Conservation (phyloP, 2,888 invertebrate genomes). For the Callosobruchus maculatus region DNA sequence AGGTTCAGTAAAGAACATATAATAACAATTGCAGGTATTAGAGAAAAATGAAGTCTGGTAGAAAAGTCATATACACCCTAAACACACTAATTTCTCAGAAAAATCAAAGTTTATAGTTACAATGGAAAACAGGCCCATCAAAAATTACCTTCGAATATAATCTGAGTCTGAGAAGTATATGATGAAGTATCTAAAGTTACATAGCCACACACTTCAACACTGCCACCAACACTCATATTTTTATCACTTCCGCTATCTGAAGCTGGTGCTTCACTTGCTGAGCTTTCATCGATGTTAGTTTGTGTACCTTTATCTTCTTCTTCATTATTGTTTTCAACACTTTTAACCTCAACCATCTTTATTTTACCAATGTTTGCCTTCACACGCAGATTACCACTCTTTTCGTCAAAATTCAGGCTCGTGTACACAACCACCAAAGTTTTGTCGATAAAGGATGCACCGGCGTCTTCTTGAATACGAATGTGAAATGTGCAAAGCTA, state of each 20-base stretch:
- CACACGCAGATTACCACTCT: too few species aligned
- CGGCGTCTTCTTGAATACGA: background rate
- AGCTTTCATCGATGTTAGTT: background rate
- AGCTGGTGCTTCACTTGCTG: background rate
- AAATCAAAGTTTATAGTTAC: too few species aligned
- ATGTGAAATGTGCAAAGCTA: too few species aligned
- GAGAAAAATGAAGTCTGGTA: too few species aligned
- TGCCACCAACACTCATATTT: background rate
- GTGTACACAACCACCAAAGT: background rate
- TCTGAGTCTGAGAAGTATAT: background rate
- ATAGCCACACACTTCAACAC: background rate
- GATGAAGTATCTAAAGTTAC: background rate
- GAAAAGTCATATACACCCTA: too few species aligned
- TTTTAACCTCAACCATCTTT: conserved; percentile 7
- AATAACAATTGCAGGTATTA: too few species aligned
- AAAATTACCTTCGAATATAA: background rate
- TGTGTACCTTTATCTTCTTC: background rate
- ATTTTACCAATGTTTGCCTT: background rate
- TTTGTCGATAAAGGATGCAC: background rate
- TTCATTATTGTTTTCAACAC: conserved; percentile 4
- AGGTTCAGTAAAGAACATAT: too few species aligned
- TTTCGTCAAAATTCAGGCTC: background rate
- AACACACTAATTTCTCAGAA: too few species aligned
- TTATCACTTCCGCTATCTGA: background rate
- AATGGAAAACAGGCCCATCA: too few species aligned